These are phyloP conservation scores for Panonychus citri DNA, from an alignment of 1,140 invertebrate species.

Conservation along the genomic window DNA sequence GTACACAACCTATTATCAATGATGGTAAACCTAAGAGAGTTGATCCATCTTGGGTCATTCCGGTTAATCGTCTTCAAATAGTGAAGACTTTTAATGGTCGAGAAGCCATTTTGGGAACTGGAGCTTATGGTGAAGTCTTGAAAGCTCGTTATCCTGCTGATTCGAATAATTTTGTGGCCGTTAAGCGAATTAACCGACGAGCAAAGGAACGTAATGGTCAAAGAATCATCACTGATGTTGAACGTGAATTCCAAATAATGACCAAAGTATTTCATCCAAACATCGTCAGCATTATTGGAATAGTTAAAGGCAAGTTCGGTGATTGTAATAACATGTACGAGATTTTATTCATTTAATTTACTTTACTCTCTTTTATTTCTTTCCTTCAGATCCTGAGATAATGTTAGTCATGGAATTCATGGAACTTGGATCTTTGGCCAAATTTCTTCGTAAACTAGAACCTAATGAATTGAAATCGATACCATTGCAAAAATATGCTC, in stretches of 20 bases:
- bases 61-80: background rate
- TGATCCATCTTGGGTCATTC: background rate
- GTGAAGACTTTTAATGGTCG: background rate
- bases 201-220: slow-evolving; percentile 14
- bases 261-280: slow-evolving; percentile 54
- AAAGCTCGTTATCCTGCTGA: slow-evolving; percentile 33
- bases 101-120: slow-evolving; percentile 32
- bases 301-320: slow-evolving; percentile 33
- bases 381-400: slow-evolving; percentile 36
- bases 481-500: slow-evolving; percentile 40
- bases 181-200: slow-evolving; percentile 37
- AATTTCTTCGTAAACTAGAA: slow-evolving; percentile 33
- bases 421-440: slow-evolving; percentile 48
- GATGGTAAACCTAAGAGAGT: background rate
- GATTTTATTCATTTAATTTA: background rate
- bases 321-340: too few species aligned
- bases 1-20: background rate
- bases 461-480: slow-evolving; percentile 21
- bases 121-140: slow-evolving; percentile 46
- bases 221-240: slow-evolving; percentile 17
- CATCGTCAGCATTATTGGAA: slow-evolving; percentile 60
- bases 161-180: slow-evolving; percentile 34
- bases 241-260: slow-evolving; percentile 50
- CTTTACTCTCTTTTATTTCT: background rate
- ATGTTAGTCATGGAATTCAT: slow-evolving; percentile 70